Percentiles rank a stretch among this genome's conserved stretches.
These are phyloP conservation scores for Martes flavigula DNA, from an alignment of 2,797 vertebrate genomes.

Conservation along the genomic window DNA sequence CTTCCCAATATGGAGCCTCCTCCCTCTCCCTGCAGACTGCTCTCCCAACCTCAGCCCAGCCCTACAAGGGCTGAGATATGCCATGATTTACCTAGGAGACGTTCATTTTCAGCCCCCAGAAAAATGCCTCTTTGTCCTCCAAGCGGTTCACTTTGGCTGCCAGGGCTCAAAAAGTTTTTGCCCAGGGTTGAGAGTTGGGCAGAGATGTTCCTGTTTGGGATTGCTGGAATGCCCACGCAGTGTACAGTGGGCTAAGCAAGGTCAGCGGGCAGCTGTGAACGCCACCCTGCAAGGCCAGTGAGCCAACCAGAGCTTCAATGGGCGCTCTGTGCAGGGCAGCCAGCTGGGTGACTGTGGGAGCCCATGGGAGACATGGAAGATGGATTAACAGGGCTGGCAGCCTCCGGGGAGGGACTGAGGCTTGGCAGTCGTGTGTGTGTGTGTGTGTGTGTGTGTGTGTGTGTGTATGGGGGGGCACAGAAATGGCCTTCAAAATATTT, in stretches of 20 bases:
- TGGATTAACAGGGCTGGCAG: background rate
- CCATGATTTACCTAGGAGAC: background rate
- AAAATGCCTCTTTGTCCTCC: slow-evolving; percentile 58
- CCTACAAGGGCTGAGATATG: background rate
- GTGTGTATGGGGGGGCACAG: background rate
- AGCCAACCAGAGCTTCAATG: background rate
- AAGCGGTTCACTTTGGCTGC: background rate
- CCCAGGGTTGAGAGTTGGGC: background rate
- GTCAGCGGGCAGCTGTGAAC: background rate
- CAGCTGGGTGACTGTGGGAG: background rate
- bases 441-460: no score
- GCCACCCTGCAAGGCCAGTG: background rate
- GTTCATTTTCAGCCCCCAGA: background rate
- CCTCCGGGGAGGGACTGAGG: background rate
- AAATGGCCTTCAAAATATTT: background rate
- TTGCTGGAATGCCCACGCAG: background rate
- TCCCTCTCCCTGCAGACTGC: background rate
- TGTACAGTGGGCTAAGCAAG: slow-evolving; percentile 6
- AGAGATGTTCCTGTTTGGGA: background rate
- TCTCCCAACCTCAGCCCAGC: background rate
- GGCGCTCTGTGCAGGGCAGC: background rate
- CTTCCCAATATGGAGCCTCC: background rate
- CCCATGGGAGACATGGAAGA: background rate
- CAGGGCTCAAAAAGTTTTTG: slow-evolving; percentile 2
- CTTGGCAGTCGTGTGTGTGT: background rate